Percentiles rank a stretch among this genome's conserved stretches.
Conservation (phyloP, 2,797 vertebrate genomes). For the Alca torda region DNA sequence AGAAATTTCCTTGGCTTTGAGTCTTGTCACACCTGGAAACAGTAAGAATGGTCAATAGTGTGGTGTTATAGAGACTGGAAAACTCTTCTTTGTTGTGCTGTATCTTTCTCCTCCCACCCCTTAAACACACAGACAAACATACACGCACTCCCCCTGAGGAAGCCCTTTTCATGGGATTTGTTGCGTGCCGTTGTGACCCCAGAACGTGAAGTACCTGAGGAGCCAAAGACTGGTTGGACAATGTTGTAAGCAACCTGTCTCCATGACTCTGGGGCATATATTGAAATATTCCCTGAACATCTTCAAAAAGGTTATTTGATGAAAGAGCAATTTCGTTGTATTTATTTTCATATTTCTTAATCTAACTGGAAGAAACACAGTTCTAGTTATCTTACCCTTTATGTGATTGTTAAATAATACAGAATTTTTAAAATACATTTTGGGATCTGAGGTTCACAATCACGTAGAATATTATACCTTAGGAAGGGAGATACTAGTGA, state of each 20-base stretch:
- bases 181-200: neutral
- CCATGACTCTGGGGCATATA: rapidly evolving
- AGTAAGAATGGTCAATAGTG: neutral
- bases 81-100: neutral
- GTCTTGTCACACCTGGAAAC: neutral
- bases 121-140: neutral
- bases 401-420: neutral
- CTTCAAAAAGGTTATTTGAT: neutral
- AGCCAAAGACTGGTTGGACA: neutral
- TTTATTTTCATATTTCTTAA: neutral
- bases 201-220: neutral
- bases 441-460: neutral
- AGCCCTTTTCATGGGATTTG: neutral
- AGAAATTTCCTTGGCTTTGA: neutral
- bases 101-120: neutral
- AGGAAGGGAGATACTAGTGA: neutral
- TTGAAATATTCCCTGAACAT: neutral
- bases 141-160: rapidly evolving
- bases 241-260: neutral
- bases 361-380: neutral
- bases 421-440: neutral
- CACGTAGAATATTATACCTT: neutral
- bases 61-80: neutral
- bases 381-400: neutral
- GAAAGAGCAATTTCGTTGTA: neutral